phyloP scores from a whole-genome alignment of 2,797 vertebrate species.

The Anabas testudineus region DNA sequence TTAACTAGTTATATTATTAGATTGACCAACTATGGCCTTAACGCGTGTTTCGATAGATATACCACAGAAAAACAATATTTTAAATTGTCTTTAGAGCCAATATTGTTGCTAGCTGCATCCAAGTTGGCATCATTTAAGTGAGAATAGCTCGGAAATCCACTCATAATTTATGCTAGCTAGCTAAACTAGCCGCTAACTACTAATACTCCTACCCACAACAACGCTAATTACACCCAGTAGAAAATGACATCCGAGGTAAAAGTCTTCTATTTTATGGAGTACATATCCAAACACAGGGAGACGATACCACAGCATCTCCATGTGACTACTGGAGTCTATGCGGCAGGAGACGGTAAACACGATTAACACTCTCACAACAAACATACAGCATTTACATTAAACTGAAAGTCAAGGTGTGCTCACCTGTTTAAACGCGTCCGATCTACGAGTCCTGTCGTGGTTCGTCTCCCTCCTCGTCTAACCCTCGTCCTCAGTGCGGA shows the following conservation, averaged over 20 bases:
- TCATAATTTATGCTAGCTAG: conserved; percentile 5
- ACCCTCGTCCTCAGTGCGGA: conserved; percentile 18
- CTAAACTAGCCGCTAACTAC: not conserved
- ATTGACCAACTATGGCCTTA: not conserved
- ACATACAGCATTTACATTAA: too few species aligned
- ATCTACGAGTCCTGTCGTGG: not conserved
- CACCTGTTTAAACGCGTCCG: conserved; percentile 39
- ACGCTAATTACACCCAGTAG: too few species aligned
- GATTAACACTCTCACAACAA: not conserved
- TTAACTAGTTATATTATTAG: not conserved
- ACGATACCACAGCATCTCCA: conserved; percentile 54
- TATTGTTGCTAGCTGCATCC: conserved; percentile 11
- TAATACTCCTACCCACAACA: not conserved
- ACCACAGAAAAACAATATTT: too few species aligned
- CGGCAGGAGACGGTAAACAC: not conserved
- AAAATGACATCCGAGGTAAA: not conserved
- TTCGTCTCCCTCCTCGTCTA: not conserved
- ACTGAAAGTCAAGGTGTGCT: not conserved
- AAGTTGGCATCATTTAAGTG: conserved; percentile 3
- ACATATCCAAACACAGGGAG: not conserved
- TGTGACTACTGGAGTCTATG: conserved; percentile 4
- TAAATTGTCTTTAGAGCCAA: too few species aligned
- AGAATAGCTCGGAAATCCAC: not conserved
- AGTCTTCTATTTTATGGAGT: not conserved
- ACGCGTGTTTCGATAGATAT: too few species aligned